Percentiles rank a stretch among this genome's conserved stretches.
Evolutionary conservation across 2,113 vertebrate genomes (phyloP).

Genomic region (Carassius auratus): DNA sequence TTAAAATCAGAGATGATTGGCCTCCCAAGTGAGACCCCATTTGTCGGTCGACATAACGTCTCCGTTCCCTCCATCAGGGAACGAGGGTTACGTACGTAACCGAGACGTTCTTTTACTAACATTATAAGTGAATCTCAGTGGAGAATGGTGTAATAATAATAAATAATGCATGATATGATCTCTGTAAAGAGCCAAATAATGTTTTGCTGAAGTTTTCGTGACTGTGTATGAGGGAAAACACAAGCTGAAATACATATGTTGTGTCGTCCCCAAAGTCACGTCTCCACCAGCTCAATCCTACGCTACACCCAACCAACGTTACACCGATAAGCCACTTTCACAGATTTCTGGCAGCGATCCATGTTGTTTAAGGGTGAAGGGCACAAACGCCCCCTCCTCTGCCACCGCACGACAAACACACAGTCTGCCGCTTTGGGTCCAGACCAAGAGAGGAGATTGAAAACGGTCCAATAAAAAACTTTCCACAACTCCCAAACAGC

Average conservation of each 20-base stretch:
- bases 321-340: constrained; percentile 14
- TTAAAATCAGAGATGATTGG: too few species aligned
- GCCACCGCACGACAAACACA: constrained; percentile 5
- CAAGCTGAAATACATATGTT: constrained; percentile 18
- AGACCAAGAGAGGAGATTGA: constrained; percentile 17
- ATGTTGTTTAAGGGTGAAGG: background rate
- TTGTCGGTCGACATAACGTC: too few species aligned
- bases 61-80: too few species aligned
- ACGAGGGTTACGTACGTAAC: too few species aligned
- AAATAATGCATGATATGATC: background rate
- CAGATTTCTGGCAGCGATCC: constrained; percentile 24
- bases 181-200: background rate
- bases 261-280: constrained; percentile 26
- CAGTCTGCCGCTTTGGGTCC: constrained; percentile 14
- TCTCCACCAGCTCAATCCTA: constrained; percentile 38
- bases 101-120: background rate
- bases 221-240: constrained; percentile 7
- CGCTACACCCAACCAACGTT: background rate
- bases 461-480: background rate
- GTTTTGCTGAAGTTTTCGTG: background rate
- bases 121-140: background rate
- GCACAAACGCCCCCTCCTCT: background rate
- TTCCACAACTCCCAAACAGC: background rate
- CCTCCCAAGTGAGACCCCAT: too few species aligned
- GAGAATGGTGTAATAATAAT: background rate